Conservation (phyloP, 1,140 invertebrate species). For the Drosophila rufa region DNA sequence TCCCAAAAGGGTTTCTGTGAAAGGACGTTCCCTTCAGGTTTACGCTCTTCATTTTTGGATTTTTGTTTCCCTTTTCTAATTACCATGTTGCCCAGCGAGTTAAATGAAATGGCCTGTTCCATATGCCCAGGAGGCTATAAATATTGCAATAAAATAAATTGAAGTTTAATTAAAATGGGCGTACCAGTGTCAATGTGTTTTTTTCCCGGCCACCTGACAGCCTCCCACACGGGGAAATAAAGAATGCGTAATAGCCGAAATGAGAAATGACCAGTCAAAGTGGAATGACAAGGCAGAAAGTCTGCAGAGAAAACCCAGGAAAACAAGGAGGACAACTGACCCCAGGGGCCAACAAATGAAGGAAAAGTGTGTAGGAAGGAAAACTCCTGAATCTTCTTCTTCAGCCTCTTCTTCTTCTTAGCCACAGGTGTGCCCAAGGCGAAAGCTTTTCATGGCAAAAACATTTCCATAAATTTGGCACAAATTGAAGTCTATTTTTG, state of each 20-base stretch:
- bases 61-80: conserved; percentile 17
- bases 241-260: conserved; percentile 68
- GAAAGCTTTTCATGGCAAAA: conserved; percentile 34
- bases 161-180: conserved; percentile 77
- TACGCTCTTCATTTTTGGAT: not conserved
- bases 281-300: conserved; percentile 60
- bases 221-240: conserved; percentile 21
- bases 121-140: conserved; percentile 60
- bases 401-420: conserved; percentile 25
- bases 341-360: conserved; percentile 41
- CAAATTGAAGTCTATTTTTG: conserved; percentile 76
- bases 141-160: conserved; percentile 77
- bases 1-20: not conserved
- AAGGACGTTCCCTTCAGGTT: no score
- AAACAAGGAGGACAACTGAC: conserved; percentile 24
- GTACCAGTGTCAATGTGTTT: conserved; percentile 3
- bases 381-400: conserved; percentile 10
- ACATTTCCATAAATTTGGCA: conserved; percentile 72
- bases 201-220: conserved; percentile 8
- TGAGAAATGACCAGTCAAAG: conserved; percentile 74
- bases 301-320: not conserved
- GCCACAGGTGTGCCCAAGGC: conserved; percentile 54
- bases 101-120: conserved; percentile 43
- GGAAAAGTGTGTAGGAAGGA: conserved; percentile 11
- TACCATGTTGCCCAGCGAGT: conserved; percentile 6